Conservation (phyloP, 2,888 invertebrate species). For the Amphimallon solstitiale region DNA sequence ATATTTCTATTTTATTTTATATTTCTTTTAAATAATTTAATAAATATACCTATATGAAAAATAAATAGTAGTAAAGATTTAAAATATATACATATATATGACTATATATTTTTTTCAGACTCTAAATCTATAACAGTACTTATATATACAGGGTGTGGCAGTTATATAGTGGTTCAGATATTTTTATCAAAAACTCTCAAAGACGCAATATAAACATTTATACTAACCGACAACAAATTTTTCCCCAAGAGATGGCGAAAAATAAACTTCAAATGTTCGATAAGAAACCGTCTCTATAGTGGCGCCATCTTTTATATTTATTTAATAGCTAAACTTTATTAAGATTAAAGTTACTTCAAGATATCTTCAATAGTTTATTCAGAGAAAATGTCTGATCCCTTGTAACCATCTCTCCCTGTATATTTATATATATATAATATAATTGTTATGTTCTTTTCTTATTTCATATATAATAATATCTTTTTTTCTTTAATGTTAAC, state of each 20-base stretch:
- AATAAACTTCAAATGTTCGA: too few species aligned
- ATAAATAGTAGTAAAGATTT: constrained; percentile 45
- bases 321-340: too few species aligned
- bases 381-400: too few species aligned
- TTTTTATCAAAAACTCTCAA: too few species aligned
- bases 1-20: constrained; percentile 19
- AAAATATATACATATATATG: constrained; percentile 50
- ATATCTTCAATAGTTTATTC: too few species aligned
- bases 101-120: constrained; percentile 48
- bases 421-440: neutral
- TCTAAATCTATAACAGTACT: constrained; percentile 55
- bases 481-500: constrained; percentile 41
- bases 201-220: too few species aligned
- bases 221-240: too few species aligned
- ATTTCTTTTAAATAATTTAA: constrained; percentile 34
- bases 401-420: constrained; percentile 44
- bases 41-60: constrained; percentile 44
- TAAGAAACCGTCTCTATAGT: too few species aligned
- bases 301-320: too few species aligned
- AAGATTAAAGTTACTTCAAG: too few species aligned
- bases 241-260: too few species aligned
- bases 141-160: constrained; percentile 45
- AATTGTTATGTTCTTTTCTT: constrained; percentile 24
- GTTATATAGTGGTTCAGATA: too few species aligned
- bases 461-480: constrained; percentile 33